These are phyloP conservation scores for Drosophila melanogaster DNA, from an alignment of 1,140 invertebrate species.

Conservation along the genomic window Release_6_plus_ISO1_MT NT_033777.3:8812501-8813000, in stretches of 20 bases:
- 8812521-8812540: conserved; percentile 6
- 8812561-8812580: conserved; percentile 45
- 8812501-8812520: conserved; percentile 4
- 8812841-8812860: conserved; percentile 6
- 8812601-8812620: conserved; percentile 47
- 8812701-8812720: background rate
- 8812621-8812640: conserved; percentile 52
- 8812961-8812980: conserved; percentile 56
- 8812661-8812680: conserved; percentile 12
- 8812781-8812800: background rate
- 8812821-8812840: background rate
- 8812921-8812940: conserved; percentile 50
- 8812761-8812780: background rate
- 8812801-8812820: background rate
- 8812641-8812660: conserved; percentile 40
- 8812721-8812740: background rate
- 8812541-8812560: conserved; percentile 43
- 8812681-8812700: conserved; percentile 6
- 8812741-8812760: background rate
- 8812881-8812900: conserved; percentile 61
- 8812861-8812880: conserved; percentile 24
- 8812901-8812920: conserved; percentile 17
- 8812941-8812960: conserved; percentile 46
- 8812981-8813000: conserved; percentile 61
- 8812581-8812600: conserved; percentile 44